Percentiles rank a stretch among this genome's conserved stretches.
Conservation (phyloP, 2,113 vertebrate genomes). For the Rhodinocichla rosea region DNA sequence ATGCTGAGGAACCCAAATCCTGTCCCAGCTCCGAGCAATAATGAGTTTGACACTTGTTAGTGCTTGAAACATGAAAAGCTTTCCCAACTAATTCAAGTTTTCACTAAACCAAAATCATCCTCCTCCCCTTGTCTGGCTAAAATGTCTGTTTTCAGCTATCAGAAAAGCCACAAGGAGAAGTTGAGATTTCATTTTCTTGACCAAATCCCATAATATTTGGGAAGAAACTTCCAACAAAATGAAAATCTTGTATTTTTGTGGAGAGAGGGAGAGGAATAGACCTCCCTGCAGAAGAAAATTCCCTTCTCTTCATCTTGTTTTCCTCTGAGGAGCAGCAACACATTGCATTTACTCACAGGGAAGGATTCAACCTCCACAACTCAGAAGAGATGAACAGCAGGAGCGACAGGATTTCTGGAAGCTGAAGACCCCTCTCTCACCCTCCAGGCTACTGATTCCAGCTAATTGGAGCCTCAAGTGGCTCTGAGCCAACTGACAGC, state of each 20-base stretch:
- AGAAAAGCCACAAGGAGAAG: not conserved
- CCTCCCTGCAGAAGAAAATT: not conserved
- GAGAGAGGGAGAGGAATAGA: not conserved
- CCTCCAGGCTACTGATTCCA: not conserved
- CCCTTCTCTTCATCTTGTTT: not conserved
- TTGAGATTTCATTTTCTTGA: not conserved
- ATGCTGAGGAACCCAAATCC: accelerated
- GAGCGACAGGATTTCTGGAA: not conserved
- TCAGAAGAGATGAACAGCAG: not conserved
- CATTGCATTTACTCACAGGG: accelerated
- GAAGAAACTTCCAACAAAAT: not conserved
- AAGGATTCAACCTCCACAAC: not conserved
- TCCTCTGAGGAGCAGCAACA: not conserved
- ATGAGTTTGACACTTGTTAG: not conserved
- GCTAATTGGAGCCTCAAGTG: not conserved
- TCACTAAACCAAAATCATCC: not conserved
- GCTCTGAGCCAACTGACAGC: not conserved
- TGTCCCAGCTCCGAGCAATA: not conserved
- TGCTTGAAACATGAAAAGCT: not conserved
- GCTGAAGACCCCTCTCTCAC: not conserved
- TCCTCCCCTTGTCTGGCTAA: not conserved
- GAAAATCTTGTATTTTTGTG: not conserved
- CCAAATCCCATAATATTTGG: accelerated
- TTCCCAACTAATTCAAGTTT: not conserved
- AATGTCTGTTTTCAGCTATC: not conserved